These are phyloP conservation scores for Alethe diademata DNA, from an alignment of 2,113 vertebrate genomes.

Conservation along the genomic window DNA sequence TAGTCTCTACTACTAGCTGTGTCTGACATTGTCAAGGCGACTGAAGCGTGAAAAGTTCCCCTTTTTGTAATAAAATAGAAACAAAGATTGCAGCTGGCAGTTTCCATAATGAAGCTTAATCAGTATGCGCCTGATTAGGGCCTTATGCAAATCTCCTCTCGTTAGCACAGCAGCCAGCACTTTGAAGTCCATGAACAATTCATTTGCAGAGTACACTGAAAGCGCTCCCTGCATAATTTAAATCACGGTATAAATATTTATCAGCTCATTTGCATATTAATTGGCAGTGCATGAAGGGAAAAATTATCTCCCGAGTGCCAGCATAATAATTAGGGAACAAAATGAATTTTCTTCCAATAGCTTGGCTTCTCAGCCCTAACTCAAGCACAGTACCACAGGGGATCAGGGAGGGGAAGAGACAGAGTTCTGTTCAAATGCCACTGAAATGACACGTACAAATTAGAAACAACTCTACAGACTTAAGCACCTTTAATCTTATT, in stretches of 20 bases:
- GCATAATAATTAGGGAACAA: slow-evolving; percentile 93
- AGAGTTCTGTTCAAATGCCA: slow-evolving; percentile 78
- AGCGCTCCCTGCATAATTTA: slow-evolving; percentile 99
- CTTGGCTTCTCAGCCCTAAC: slow-evolving; percentile 78
- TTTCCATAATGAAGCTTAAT: slow-evolving; percentile 99
- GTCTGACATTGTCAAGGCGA: slow-evolving; percentile 94
- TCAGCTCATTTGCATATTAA: slow-evolving; percentile 99
- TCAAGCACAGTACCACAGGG: slow-evolving; percentile 72
- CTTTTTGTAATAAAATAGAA: slow-evolving; percentile 96
- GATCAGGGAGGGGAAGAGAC: slow-evolving; percentile 67
- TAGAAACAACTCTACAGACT: slow-evolving; percentile 81
- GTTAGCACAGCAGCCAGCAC: slow-evolving; percentile 95
- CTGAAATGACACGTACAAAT: slow-evolving; percentile 80
- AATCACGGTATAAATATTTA: slow-evolving; percentile 98
- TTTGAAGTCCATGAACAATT: slow-evolving; percentile 99
- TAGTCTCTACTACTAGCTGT: slow-evolving; percentile 79
- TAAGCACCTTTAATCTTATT: slow-evolving; percentile 84
- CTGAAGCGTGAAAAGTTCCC: slow-evolving; percentile 94
- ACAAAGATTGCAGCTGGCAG: slow-evolving; percentile 99
- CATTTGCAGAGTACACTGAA: slow-evolving; percentile 97
- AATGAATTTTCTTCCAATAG: slow-evolving; percentile 85
- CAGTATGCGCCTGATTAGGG: slow-evolving; percentile 99
- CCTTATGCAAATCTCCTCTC: slow-evolving; percentile 98
- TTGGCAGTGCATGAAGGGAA: slow-evolving; percentile 88
- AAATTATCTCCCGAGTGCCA: slow-evolving; percentile 87